Evolutionary conservation across 2,888 invertebrate species (phyloP), one percentile per base, ranked within the genome.

Genomic region (Phyto melanocephala): DNA sequence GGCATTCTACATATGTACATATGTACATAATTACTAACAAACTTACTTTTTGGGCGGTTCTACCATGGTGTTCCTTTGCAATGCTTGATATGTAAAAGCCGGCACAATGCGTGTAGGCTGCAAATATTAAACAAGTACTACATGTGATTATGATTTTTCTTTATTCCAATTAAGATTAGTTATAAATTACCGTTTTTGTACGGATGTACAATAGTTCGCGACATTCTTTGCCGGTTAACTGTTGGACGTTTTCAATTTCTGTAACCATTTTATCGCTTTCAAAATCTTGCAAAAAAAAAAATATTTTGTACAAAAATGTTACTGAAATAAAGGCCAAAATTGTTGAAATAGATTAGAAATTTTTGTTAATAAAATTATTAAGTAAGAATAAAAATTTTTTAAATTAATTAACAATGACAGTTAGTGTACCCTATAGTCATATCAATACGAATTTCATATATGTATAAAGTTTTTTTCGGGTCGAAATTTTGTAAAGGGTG

Each of bases 71-170:
- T 91, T 89, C 24, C 81, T 86, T 76, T 90, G 91, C 45, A 90
- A 68, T 0, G 91, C 89, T 83, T 91, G 90, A 74, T 88, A 90
- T 6, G 91, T 89, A 67, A 91, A 91, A 1, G 91, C 88, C 0
- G 91, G 90, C 3, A 91, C 91, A 10, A 85, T 79, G 3, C 90
- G 86, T 2, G 81, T 84, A 0, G 77, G 65, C 90, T 90, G 33
- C 42, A 70, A 65, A 24, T 4, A n/a, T 1, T 20, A 28, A 24
- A 0, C 11, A 45, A 17, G 8, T 1, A 50, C 58, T 35, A 8
- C 6, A 8, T 3, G 17, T 7, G n/a, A 22, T 11, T 20, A 20
- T 22, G 5, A 56, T 8, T 7, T 45, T 24, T 37, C 20, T n/a
- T 45, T 37, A 1, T 22, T 8, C 33, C 24, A 15, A 15, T 50